Base-by-base conservation (phyloP, 2,113 vertebrate genomes). In the Nibea coibor region DNA sequence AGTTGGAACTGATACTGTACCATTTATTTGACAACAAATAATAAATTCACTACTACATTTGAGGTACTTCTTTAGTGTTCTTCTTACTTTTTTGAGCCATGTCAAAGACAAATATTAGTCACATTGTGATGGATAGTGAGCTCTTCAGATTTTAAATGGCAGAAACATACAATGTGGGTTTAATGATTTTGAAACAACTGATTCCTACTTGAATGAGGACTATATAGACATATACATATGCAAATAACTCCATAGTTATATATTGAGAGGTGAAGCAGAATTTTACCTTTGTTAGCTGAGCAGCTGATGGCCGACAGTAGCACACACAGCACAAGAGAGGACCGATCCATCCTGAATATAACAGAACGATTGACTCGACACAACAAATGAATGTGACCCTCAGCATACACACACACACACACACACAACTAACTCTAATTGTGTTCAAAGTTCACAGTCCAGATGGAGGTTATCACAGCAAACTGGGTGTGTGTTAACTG, bases 251-350 rank as follows among this genome's bases (percentile, higher is more conserved):
- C 10, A 22, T 28, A 20, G 35, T 8, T 45, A 71, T 15, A 15
- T 12, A 24, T 9, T 0, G 3, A 28, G 42, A 50, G 17, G 53
- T 10, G n/a, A 0, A 43, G 51, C 2, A 51, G 11, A 57, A 66
- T 19, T 24, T 73, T 83, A 89, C 88, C 86, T 76, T 75, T 69
- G 56, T 76, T 19, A 66, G 76, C 79, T 9, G 67, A 81, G 59
- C 81, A 90, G 71, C 74, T 43, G 42, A 28, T 26, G 16, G 59
- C 76, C 77, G 24, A 64, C 48, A 89, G 78, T 22, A 89, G 72
- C 54, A 59, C 28, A 45, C 47, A 78, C 47, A 82, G 31, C 53
- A 83, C 11, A 15, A 87, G 20, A 24, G 57, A 47, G 31, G 12
- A 48, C 19, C 57, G 9, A 47, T 51, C 43, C 87, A 88, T 88